phyloP scores from a whole-genome alignment of 2,888 invertebrate genomes.

The Leuctra nigra region DNA sequence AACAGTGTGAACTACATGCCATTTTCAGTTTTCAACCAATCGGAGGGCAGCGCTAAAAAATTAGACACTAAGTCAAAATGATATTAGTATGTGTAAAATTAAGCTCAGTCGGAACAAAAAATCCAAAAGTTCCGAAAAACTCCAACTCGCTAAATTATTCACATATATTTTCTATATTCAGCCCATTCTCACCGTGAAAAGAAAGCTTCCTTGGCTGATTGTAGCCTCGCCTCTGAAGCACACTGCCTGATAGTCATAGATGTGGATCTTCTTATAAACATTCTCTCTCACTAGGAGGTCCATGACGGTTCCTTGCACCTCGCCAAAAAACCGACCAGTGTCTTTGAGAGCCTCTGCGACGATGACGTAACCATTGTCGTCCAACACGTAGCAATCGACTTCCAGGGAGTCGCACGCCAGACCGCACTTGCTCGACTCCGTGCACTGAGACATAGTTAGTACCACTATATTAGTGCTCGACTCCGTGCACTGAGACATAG shows the following conservation, averaged over 20 bases:
- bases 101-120: too few species aligned
- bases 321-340: slow-evolving; percentile 44
- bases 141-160: too few species aligned
- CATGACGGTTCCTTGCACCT: slow-evolving; percentile 41
- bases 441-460: neutral
- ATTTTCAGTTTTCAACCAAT: too few species aligned
- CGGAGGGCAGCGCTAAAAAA: too few species aligned
- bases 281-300: slow-evolving; percentile 37
- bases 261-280: slow-evolving; percentile 37
- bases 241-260: slow-evolving; percentile 42
- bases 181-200: slow-evolving; percentile 25
- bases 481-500: too few species aligned
- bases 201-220: slow-evolving; percentile 16
- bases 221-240: slow-evolving; percentile 24
- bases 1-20: too few species aligned
- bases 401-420: slow-evolving; percentile 34
- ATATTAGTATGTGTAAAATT: too few species aligned
- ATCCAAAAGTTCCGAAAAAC: too few species aligned
- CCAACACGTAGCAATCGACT: slow-evolving; percentile 43
- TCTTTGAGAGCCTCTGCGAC: slow-evolving; percentile 38
- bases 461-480: neutral
- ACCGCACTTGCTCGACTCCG: slow-evolving; percentile 13
- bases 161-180: too few species aligned
- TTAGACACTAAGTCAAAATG: too few species aligned
- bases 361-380: slow-evolving; percentile 46